Evolutionary conservation across 2,797 vertebrate species (phyloP), one percentile per base, ranked within the genome.

Genomic region (Sebastes matsubarae): DNA sequence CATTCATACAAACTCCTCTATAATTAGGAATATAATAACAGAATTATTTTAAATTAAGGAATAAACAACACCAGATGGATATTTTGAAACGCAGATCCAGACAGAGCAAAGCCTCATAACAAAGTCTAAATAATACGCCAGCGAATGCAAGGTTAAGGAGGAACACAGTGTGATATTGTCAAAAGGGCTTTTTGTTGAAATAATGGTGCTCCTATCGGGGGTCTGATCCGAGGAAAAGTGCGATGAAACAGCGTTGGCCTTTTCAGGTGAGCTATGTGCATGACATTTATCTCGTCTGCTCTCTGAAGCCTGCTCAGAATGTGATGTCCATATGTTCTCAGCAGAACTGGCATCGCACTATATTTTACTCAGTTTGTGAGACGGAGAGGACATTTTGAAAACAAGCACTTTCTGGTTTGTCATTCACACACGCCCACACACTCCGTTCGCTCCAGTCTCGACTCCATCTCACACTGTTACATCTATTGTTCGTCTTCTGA

Each of bases 261-360:
- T 94, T 93, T 82, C 87, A 72, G 75, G 79, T 91, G 88, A 92
- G 87, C 72, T 88, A 89, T 84, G 91, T 70, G 59, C 32, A 52
- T 92, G 92, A 85, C 89, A 94, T 93, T 93, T 92, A 70, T 81
- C 79, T 65, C 50, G 18, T 67, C 78, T 81, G 71, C 78, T 74
- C 59, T 80, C 80, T 76, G 60, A 34, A 72, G 32, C 34, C 42
- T n/a, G 24, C 68, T 75, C 64, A 61, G 68, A 83, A 84, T 73
- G 50, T 84, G 87, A 89, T 68, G 82, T 69, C 81, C 72, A 59
- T 83, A 74, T 30, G 68, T 83, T 85, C 72, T 80, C 80, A 69
- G 81, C 75, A 78, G 77, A 81, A 22, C 82, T 82, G 89, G 70
- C 85, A 79, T 67, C 52, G 34, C 80, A 81, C 83, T 86, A 75